Conservation (phyloP, 2,888 invertebrate species). For the Drosophila austrosaltans region DNA sequence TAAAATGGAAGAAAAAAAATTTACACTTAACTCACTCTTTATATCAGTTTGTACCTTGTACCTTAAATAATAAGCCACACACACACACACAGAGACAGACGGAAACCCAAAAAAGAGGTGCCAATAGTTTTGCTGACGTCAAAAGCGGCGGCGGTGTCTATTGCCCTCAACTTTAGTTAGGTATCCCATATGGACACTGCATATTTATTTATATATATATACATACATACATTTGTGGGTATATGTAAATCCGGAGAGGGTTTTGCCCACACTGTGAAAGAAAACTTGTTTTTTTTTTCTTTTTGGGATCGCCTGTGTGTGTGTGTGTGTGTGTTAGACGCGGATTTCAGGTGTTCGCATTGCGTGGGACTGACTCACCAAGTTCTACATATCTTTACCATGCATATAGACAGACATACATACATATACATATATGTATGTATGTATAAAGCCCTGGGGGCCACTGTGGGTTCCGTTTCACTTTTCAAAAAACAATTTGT, state of each 20-base stretch:
- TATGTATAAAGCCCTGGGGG: constrained; percentile 59
- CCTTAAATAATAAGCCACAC: neutral
- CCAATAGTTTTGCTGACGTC: constrained; percentile 41
- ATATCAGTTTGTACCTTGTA: constrained; percentile 17
- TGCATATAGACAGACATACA: constrained; percentile 17
- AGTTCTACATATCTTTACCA: constrained; percentile 26
- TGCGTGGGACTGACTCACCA: constrained; percentile 69
- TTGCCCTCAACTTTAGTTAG: constrained; percentile 15
- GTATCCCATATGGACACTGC: constrained; percentile 18
- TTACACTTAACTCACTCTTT: constrained; percentile 9
- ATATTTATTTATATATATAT: constrained; percentile 11
- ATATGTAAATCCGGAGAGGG: constrained; percentile 35
- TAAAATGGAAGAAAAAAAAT: neutral
- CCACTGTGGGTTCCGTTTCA: constrained; percentile 69
- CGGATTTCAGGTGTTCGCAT: constrained; percentile 70
- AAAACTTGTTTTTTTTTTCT: constrained; percentile 57
- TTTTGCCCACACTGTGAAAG: constrained; percentile 62
- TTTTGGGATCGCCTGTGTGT: constrained; percentile 32
- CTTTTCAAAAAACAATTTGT: constrained; percentile 60
- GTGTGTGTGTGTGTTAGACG: constrained; percentile 33
- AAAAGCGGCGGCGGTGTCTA: constrained; percentile 22
- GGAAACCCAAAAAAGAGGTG: neutral
- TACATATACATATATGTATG: neutral
- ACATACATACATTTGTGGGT: neutral
- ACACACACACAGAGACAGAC: neutral